These are phyloP conservation scores for Phorcus lineatus DNA, from an alignment of 2,888 invertebrate species.

Conservation along the genomic window DNA sequence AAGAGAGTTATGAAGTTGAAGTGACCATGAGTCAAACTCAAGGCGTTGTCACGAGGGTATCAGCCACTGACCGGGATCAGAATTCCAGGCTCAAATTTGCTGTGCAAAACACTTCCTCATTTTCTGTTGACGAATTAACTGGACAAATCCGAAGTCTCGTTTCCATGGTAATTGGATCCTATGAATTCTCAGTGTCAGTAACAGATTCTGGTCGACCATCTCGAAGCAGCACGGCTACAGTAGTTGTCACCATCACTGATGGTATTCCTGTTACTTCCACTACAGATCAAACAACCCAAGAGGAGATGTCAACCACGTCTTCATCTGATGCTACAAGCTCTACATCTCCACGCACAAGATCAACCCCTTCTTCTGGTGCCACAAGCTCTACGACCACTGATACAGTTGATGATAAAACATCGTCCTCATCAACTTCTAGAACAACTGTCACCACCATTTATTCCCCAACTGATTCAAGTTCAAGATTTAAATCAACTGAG, in stretches of 20 bases:
- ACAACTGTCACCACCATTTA: too few relatives aligned
- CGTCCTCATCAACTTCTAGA: too few relatives aligned
- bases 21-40: not conserved
- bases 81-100: not conserved
- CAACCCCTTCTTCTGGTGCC: too few relatives aligned
- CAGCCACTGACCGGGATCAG: not conserved
- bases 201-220: not conserved
- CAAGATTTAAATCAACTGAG: too few relatives aligned
- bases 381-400: too few relatives aligned
- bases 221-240: not conserved
- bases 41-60: not conserved
- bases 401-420: too few relatives aligned
- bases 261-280: too few relatives aligned
- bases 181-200: not conserved
- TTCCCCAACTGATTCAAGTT: too few relatives aligned
- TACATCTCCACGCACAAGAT: too few relatives aligned
- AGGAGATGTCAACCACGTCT: too few relatives aligned
- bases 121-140: not conserved
- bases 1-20: not conserved
- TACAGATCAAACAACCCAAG: too few relatives aligned
- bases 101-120: not conserved
- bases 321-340: too few relatives aligned
- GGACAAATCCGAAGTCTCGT: not conserved
- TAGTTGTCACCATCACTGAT: not conserved
- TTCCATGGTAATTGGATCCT: not conserved